Conservation (phyloP, 2,888 invertebrate species). For the Ectemnius continuus region DNA sequence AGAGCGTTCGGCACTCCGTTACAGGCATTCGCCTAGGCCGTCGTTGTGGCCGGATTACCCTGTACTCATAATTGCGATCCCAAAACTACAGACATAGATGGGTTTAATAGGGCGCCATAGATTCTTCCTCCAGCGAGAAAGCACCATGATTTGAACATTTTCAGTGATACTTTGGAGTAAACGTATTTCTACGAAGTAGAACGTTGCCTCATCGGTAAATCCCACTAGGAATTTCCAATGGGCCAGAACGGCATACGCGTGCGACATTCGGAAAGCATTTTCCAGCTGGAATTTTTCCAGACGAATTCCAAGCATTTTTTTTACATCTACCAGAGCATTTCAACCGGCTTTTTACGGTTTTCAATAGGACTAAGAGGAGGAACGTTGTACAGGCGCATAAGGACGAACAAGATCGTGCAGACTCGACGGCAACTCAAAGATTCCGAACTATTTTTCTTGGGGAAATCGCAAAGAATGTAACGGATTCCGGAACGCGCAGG, state of each 20-base stretch:
- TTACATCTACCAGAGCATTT: neutral
- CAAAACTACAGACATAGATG: conserved; percentile 13
- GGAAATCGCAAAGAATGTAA: conserved; percentile 51
- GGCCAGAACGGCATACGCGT: too few relatives aligned
- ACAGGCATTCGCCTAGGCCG: neutral
- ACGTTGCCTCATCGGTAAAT: too few relatives aligned
- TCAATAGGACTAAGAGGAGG: conserved; percentile 12
- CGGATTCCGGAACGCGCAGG: conserved; percentile 45
- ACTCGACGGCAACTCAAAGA: conserved; percentile 26
- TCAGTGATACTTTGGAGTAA: too few relatives aligned
- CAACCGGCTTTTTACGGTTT: conserved; percentile 31
- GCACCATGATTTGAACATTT: too few relatives aligned
- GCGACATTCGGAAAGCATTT: too few relatives aligned
- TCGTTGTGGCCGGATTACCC: conserved; percentile 14
- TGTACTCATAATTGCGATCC: conserved; percentile 23
- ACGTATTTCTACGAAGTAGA: too few relatives aligned
- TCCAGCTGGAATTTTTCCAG: too few relatives aligned
- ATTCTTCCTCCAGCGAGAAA: too few relatives aligned
- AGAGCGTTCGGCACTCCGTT: neutral
- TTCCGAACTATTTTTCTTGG: conserved; percentile 45
- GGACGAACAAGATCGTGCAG: neutral
- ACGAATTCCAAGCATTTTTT: too few relatives aligned
- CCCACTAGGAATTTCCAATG: too few relatives aligned
- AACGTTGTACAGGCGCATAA: conserved; percentile 4
- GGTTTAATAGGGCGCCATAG: too few relatives aligned